Conservation (phyloP, 2,797 vertebrate genomes). For the Sebastes dallii region DNA sequence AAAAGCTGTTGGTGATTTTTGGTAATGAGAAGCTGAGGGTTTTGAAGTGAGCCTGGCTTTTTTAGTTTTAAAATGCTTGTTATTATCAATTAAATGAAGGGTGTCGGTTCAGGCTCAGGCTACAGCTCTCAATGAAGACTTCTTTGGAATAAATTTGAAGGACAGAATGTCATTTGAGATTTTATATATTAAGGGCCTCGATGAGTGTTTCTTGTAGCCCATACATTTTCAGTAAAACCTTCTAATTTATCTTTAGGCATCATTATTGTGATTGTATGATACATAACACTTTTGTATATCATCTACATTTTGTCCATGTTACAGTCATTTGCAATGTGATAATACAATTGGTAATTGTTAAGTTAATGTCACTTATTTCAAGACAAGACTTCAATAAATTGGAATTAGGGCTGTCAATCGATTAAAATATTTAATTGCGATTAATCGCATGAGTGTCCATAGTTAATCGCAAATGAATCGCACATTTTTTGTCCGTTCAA, state of each 20-base stretch:
- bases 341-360: not conserved
- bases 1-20: conserved; percentile 43
- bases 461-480: too few relatives aligned
- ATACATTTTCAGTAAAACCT: not conserved
- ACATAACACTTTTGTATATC: not conserved
- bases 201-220: not conserved
- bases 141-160: not conserved
- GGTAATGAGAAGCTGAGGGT: conserved; percentile 34
- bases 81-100: not conserved
- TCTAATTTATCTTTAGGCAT: not conserved
- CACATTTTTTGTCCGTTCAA: too few relatives aligned
- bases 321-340: not conserved
- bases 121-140: not conserved
- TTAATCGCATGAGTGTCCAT: too few relatives aligned
- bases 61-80: not conserved
- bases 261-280: not conserved
- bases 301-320: not conserved
- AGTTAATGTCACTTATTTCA: not conserved
- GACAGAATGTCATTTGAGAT: not conserved
- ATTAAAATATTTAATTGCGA: too few relatives aligned
- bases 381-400: too few relatives aligned
- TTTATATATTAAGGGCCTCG: not conserved
- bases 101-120: not conserved
- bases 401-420: too few relatives aligned
- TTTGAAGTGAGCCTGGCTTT: conserved; percentile 4